Evolutionary conservation across 1,140 invertebrate species (phyloP).

Genomic region (Prorops nasuta): DNA sequence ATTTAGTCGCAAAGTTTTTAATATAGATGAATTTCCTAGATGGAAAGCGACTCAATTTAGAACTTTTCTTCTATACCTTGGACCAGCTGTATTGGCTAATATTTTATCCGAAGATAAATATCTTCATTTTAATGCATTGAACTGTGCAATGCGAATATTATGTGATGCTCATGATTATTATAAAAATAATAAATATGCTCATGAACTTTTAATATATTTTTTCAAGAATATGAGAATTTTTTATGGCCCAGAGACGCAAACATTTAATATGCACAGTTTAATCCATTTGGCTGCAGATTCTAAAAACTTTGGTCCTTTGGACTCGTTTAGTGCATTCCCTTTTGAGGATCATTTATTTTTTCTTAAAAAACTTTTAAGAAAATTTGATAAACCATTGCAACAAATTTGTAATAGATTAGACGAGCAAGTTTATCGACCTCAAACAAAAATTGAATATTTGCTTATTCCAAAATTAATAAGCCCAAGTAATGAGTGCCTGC

Average conservation of each 20-base stretch:
- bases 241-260: neutral
- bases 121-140: no score
- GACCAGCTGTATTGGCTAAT: conserved; percentile 5
- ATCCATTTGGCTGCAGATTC: conserved; percentile 10
- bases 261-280: conserved; percentile 6
- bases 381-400: no score
- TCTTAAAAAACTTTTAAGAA: conserved; percentile 5
- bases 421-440: neutral
- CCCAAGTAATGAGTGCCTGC: neutral
- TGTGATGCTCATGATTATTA: neutral
- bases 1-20: conserved; percentile 9
- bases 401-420: conserved; percentile 8
- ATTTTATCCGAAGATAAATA: conserved; percentile 2
- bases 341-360: conserved; percentile 13
- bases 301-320: conserved; percentile 6
- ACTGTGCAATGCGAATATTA: conserved; percentile 17
- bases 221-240: no score
- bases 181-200: conserved; percentile 3
- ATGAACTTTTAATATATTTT: conserved; percentile 6
- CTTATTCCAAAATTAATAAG: neutral
- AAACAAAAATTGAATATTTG: neutral
- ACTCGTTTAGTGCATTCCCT: no score
- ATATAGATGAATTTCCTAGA: no score
- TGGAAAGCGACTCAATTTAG: no score
- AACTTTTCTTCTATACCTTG: conserved; percentile 13